Conservation (phyloP, 2,797 vertebrate genomes). For the Microchirus variegatus region DNA sequence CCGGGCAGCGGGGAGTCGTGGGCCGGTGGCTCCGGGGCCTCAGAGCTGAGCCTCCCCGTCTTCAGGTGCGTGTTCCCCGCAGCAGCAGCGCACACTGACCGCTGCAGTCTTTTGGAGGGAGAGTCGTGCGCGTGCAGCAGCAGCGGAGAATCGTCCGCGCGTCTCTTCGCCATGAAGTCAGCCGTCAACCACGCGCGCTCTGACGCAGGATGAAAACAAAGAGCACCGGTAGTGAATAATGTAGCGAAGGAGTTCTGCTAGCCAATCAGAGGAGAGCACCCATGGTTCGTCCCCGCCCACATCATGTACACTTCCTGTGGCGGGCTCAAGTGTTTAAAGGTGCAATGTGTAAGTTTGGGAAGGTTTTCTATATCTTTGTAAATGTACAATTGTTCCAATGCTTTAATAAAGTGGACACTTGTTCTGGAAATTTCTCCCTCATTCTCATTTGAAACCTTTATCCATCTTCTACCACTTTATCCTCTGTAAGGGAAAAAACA, state of each 20-base stretch:
- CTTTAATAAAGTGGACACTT: too few species aligned
- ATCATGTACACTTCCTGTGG: conserved; percentile 1
- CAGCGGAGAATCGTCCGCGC: conserved; percentile 53
- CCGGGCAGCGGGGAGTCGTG: conserved; percentile 37
- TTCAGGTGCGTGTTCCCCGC: conserved; percentile 42
- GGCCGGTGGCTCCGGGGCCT: conserved; percentile 30
- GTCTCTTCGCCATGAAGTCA: conserved; percentile 75
- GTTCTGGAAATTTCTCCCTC: too few species aligned
- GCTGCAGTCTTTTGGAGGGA: conserved; percentile 57
- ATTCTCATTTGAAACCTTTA: too few species aligned
- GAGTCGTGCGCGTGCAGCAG: conserved; percentile 20
- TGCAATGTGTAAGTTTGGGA: too few species aligned
- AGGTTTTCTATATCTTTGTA: too few species aligned
- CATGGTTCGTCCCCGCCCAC: conserved; percentile 22
- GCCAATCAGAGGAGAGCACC: conserved; percentile 48
- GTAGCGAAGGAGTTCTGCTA: accelerated
- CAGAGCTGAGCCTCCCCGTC: conserved; percentile 18
- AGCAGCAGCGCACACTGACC: conserved; percentile 5
- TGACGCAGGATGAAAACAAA: too few species aligned
- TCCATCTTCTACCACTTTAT: too few species aligned
- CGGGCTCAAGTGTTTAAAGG: neutral
- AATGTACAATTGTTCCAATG: too few species aligned
- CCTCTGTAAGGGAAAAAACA: too few species aligned
- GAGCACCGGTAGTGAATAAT: neutral
- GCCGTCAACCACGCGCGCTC: too few species aligned